A percentile compares a stretch with the other conserved stretches of the same genome.
Evolutionary conservation across 2,113 vertebrate genomes (phyloP).

Genomic region (Syngnathoides biaculeatus): DNA sequence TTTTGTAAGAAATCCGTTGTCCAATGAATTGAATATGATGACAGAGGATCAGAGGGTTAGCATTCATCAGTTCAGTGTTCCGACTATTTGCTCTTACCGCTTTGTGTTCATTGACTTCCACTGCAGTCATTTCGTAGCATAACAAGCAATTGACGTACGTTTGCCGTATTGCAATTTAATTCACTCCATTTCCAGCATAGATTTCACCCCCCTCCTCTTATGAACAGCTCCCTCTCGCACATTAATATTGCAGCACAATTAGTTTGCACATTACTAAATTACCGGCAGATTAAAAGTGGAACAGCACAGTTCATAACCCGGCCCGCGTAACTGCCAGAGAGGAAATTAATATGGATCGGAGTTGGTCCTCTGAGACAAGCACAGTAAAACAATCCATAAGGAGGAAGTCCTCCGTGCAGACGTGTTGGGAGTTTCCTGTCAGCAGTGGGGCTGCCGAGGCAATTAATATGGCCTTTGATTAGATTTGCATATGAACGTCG

Average conservation of each 20-base stretch:
- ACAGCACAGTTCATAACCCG: slow-evolving; percentile 94
- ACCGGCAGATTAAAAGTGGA: slow-evolving; percentile 99
- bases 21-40: background rate
- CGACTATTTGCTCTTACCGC: background rate
- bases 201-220: slow-evolving; percentile 77
- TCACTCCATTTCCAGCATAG: slow-evolving; percentile 89
- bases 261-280: slow-evolving; percentile 99
- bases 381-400: slow-evolving; percentile 90
- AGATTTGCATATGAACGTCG: slow-evolving; percentile 72
- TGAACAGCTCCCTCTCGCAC: slow-evolving; percentile 90
- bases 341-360: slow-evolving; percentile 99
- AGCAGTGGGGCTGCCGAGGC: slow-evolving; percentile 52
- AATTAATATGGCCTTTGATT: slow-evolving; percentile 72
- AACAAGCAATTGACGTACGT: slow-evolving; percentile 83
- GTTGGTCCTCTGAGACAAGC: slow-evolving; percentile 88
- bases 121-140: slow-evolving; percentile 77
- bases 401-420: slow-evolving; percentile 86
- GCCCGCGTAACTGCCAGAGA: slow-evolving; percentile 94
- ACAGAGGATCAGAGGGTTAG: background rate
- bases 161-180: slow-evolving; percentile 84
- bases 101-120: slow-evolving; percentile 21
- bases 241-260: slow-evolving; percentile 99
- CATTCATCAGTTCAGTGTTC: background rate
- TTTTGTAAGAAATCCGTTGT: background rate
- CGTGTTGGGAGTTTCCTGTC: slow-evolving; percentile 78